Evolutionary conservation across 1,140 invertebrate genomes (phyloP), one percentile per base, ranked within the genome.

Genomic region (Drosophila kohkoa): DNA sequence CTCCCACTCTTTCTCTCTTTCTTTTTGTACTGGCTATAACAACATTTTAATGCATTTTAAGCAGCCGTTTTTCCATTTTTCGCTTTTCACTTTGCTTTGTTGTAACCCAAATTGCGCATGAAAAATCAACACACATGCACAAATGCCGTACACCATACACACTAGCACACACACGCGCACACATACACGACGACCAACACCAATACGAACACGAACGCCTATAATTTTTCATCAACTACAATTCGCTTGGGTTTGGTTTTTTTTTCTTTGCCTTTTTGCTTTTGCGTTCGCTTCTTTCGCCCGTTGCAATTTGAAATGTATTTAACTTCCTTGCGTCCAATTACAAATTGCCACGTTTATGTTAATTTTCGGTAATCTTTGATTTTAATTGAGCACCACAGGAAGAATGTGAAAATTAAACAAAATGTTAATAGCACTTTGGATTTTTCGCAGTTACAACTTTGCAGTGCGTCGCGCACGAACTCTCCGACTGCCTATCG

Each of bases 31-130:
- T 38, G 35, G 35, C 35, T 38, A 38, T 38, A 38, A 79, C 72
- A 78, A 72, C 77, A 78, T 81, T 88, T 87, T 66, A 88, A 78
- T 88, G 83, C 83, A 87, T 83, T 88, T 89, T 81, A 79, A 89
- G 74, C 69, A 88, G 57, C 74, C 73, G 78, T 88, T 43, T 13
- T 83, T 79, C 69, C 38, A 46, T 54, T 62, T 73, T 73, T 75
- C 57, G 32, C 71, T 71, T 20, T 49, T 64, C 67, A 46, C 54
- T 79, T 63, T 81, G 83, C 83, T 83, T 87, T 87, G 69, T 87
- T 87, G 69, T 88, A 87, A 83, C 82, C 85, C 80, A 89, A 88
- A 88, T 88, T 88, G 83, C 83, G 83, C 80, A 88, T 88, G 80
- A 88, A 88, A 88, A 86, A 88, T 79, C 65, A 77, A 83, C 81